Conservation (phyloP, 2,797 vertebrate species). For the Fistularia commersonii region DNA sequence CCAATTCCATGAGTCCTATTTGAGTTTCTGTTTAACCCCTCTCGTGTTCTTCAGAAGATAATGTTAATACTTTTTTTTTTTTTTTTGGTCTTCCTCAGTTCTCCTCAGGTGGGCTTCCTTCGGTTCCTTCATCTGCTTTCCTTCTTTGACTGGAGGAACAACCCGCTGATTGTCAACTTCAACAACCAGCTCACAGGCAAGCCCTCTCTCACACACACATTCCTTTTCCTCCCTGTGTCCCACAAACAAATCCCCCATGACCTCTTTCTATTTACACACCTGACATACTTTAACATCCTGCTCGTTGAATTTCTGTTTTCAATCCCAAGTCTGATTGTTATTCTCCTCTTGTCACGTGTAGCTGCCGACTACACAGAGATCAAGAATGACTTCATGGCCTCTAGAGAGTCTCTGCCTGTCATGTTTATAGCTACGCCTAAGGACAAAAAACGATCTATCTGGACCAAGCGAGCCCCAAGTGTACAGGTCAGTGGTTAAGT, state of each 20-base stretch:
- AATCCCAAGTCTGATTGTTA: constrained; percentile 26
- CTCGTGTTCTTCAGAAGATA: constrained; percentile 47
- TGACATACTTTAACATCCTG: constrained; percentile 51
- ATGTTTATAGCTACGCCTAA: constrained; percentile 93
- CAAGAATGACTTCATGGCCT: constrained; percentile 84
- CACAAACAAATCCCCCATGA: constrained; percentile 36
- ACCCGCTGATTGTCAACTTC: constrained; percentile 88
- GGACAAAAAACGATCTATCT: constrained; percentile 84
- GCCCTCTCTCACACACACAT: constrained; percentile 20
- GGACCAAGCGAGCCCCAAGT: constrained; percentile 84
- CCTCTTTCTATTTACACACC: constrained; percentile 40
- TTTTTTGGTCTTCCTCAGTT: constrained; percentile 72
- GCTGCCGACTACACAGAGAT: constrained; percentile 85
- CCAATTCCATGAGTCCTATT: background rate
- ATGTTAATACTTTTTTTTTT: constrained; percentile 35
- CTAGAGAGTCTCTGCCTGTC: constrained; percentile 81
- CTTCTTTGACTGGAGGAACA: constrained; percentile 96
- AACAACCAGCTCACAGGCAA: constrained; percentile 87
- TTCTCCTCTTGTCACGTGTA: constrained; percentile 61
- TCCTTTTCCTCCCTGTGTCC: constrained; percentile 12
- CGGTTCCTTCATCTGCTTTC: constrained; percentile 89
- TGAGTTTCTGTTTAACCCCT: constrained; percentile 5
- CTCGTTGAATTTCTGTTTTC: constrained; percentile 19
- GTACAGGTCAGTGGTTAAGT: constrained; percentile 78
- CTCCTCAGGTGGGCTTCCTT: constrained; percentile 92